Base-by-base conservation (phyloP, 2,113 vertebrate species). In the Engraulis encrasicolus region DNA sequence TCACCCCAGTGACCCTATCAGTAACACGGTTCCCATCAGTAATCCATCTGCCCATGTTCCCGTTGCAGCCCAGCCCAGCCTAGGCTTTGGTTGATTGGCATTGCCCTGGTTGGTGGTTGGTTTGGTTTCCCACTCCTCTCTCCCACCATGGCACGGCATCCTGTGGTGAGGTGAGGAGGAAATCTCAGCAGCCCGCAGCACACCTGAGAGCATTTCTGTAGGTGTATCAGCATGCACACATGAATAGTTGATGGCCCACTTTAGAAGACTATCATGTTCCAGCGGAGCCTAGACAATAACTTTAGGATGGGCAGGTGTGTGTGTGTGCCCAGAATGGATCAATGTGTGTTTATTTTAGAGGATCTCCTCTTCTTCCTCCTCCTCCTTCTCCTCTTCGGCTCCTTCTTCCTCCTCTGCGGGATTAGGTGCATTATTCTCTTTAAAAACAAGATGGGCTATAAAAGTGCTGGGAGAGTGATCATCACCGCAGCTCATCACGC, bases 191-290 rank as follows among this genome's bases (percentile, higher is more conserved):
- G 83, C 11, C 82, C 23, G 54, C 79, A 34, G 86, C 80, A 86
- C 91, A 92, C 90, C 92, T 85, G 87, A 91, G 88, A 90, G 83
- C 86, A 83, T 86, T 40, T 54, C 20, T 19, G 27, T 78, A 49
- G 85, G 66, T 6, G 61, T 82, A 87, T 91, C 92, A 89, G 82
- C 85, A 80, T 86, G 80, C 58, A 83, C 58, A 83, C 80, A 90
- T 91, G 78, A 93, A 94, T 91, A 91, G 86, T 91, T 90, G 85
- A 92, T 92, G 92, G 14, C 92, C 93, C 93, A 89, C 88, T 94
- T 88, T 88, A 74, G 50, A 82, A n/a, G 84, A 79, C 18, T 77
- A 31, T 90, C 90, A 90, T 71, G 87, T 95, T 93, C 87, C 93
- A 34, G n/a, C 40, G 1, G 61, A 78, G n/a, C 84, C 15, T 23